Base-by-base conservation (phyloP, 2,888 invertebrate species). In the Augiades crinisus region DNA sequence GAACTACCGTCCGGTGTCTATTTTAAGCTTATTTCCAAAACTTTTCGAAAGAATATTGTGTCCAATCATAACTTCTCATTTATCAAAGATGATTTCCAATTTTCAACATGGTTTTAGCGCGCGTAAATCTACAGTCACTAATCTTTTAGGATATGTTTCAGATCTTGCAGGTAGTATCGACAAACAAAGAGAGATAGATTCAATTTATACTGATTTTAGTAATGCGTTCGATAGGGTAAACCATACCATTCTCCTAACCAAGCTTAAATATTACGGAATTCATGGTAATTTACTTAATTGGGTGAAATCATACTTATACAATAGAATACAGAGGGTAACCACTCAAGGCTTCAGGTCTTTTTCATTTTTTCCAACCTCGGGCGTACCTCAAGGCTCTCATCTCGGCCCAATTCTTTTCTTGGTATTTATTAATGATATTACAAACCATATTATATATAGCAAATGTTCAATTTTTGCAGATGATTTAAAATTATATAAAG, bases 251-350 rank as follows among this genome's bases (percentile, higher is more conserved):
- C 37, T 38, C 2, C 7, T 38, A 13, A 21, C 37, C 21, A 38
- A 38, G 3, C 5, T 38, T 12, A 38, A 38, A 22, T 13, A 13
- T 5, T 38, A 38, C 2, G 38, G 38, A 1, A 38, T 40, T 40
- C 40, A 40, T 5, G 40, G 40, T 0, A 40, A 27, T n/a, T 14
- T 40, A n/a, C 5, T 40, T 2, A 24, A 24, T 13, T 40, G 40
- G 40, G 4, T 40, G 1, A 40, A 40, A n/a, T 40, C 40, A 0
- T 40, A 40, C 13, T 5, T 40, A 16, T 24, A n/a, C 16, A 40
- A 40, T n/a, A 14, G 40, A n/a, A 24, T 24, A 4, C 40, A 40
- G 24, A 40, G 40, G 24, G 40, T 40, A 1, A 40, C 40, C 24
- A 40, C 24, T 2, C 40, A 40, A 14, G 40, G 40, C 5, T 40